These are phyloP conservation scores for Trichopoda pennipes DNA, from an alignment of 2,888 invertebrate species.

Conservation along the genomic window DNA sequence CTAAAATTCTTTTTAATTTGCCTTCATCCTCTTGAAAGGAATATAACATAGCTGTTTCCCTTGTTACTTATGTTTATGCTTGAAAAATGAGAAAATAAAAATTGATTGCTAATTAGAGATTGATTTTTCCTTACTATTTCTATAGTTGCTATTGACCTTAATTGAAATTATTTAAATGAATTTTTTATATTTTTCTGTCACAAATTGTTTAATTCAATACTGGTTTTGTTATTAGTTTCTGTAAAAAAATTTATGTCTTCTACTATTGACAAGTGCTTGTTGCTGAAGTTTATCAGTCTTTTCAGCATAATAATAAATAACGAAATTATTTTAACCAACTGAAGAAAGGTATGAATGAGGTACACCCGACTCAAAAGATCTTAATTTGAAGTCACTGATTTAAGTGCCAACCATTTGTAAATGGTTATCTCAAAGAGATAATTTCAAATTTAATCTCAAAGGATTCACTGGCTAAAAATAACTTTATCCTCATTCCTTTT, in stretches of 20 bases:
- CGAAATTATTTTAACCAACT: too few relatives aligned
- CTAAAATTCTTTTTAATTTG: slow-evolving; percentile 35
- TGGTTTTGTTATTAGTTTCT: not conserved
- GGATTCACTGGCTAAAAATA: too few relatives aligned
- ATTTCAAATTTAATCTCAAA: too few relatives aligned
- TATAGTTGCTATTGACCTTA: slow-evolving; percentile 38
- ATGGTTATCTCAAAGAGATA: too few relatives aligned
- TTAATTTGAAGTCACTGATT: too few relatives aligned
- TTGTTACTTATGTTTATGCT: slow-evolving; percentile 29
- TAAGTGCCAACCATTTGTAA: too few relatives aligned
- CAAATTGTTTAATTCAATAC: not conserved
- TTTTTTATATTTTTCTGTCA: not conserved
- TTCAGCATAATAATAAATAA: too few relatives aligned
- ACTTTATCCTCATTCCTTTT: too few relatives aligned
- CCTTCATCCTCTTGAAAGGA: not conserved
- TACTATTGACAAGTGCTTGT: not conserved
- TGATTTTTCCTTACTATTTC: slow-evolving; percentile 51
- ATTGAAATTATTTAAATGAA: slow-evolving; percentile 33
- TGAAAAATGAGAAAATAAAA: slow-evolving; percentile 38
- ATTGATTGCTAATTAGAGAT: slow-evolving; percentile 64
- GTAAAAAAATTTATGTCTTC: not conserved
- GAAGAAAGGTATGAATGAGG: too few relatives aligned
- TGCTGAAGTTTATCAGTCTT: too few relatives aligned
- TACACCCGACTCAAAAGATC: too few relatives aligned
- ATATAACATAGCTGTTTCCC: not conserved